These are phyloP conservation scores for Anodontia alba DNA, from an alignment of 2,888 invertebrate species.

Conservation along the genomic window DNA sequence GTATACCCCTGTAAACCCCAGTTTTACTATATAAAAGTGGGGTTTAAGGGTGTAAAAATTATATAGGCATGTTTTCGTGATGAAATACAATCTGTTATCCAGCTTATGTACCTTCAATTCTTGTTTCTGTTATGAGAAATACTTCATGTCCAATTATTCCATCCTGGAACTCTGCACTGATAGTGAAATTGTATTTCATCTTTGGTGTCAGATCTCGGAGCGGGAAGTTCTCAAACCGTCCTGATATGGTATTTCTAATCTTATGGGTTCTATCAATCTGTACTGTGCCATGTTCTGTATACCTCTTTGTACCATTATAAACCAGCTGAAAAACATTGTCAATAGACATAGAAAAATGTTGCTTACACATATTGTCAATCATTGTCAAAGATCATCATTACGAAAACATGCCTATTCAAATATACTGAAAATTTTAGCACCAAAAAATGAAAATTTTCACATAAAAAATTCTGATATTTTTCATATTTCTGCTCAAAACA, in stretches of 20 bases:
- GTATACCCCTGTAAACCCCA: no score
- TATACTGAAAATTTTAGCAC: no score
- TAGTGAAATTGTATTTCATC: slow-evolving; percentile 82
- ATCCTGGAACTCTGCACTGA: slow-evolving; percentile 81
- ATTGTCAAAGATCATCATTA: no score
- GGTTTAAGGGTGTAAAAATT: no score
- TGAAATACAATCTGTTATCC: no score
- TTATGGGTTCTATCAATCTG: slow-evolving; percentile 59
- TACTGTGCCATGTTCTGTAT: slow-evolving; percentile 70
- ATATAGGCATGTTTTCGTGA: no score
- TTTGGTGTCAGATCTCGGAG: slow-evolving; percentile 80
- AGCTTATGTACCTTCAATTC: slow-evolving; percentile 73
- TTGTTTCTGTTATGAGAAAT: slow-evolving; percentile 77
- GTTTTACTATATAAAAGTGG: no score
- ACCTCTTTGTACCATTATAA: slow-evolving; percentile 78
- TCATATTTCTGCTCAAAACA: no score
- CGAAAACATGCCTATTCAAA: no score
- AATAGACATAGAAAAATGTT: neutral
- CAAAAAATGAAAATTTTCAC: no score
- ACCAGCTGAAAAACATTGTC: slow-evolving; percentile 74
- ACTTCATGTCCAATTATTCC: slow-evolving; percentile 73
- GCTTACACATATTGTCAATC: no score
- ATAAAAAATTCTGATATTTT: no score
- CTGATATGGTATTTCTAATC: slow-evolving; percentile 66
- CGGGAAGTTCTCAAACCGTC: slow-evolving; percentile 67